phyloP scores from a whole-genome alignment of 2,113 vertebrate genomes.

The Eptesicus fuscus region DNA sequence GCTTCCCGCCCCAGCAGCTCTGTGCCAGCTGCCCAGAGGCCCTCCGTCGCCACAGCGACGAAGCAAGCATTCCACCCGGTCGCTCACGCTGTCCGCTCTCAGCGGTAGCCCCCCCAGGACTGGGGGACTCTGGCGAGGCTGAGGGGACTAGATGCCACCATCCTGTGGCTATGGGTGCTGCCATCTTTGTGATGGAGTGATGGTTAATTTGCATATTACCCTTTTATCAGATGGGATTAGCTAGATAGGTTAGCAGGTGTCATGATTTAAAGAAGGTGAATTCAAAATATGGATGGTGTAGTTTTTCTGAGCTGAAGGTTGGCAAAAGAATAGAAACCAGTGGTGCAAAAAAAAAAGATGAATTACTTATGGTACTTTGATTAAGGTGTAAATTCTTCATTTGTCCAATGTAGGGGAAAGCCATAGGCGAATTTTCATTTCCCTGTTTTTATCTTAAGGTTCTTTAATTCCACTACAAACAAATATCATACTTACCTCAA shows the following conservation, averaged over 20 bases:
- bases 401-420: not conserved
- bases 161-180: no score
- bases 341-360: not conserved
- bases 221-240: not conserved
- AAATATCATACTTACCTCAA: not conserved
- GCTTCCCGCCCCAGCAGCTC: no score
- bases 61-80: no score
- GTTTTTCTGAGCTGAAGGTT: not conserved
- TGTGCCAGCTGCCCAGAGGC: no score
- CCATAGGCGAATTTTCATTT: not conserved
- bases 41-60: no score
- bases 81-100: no score
- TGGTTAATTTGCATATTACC: no score
- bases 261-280: not conserved
- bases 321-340: not conserved
- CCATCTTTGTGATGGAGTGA: no score
- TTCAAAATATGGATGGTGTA: not conserved
- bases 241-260: not conserved
- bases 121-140: no score
- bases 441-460: not conserved
- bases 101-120: no score
- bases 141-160: no score
- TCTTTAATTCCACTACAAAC: not conserved
- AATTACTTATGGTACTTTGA: not conserved
- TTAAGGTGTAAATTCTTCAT: not conserved